phyloP scores from a whole-genome alignment of 2,888 invertebrate genomes.

The Maniola hyperantus region DNA sequence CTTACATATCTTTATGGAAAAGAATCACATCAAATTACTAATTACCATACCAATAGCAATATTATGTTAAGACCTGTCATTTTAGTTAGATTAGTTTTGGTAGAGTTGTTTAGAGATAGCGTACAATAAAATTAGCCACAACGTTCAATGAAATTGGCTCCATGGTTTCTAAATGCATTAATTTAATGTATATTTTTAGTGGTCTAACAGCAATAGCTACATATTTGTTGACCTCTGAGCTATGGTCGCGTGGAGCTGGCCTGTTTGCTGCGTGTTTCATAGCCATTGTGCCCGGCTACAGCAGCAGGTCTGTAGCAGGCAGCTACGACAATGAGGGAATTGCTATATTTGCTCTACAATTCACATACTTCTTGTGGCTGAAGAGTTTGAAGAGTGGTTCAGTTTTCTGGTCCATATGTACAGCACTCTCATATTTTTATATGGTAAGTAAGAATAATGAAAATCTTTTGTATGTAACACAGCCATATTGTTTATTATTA shows the following conservation, averaged over 20 bases:
- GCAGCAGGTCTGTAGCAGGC: conserved; percentile 99
- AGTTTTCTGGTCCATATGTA: conserved; percentile 97
- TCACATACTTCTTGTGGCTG: conserved; percentile 99
- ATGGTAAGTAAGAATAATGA: conserved; percentile 88
- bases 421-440: conserved; percentile 98
- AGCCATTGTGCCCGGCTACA: conserved; percentile 99
- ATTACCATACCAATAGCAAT: too few relatives aligned
- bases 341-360: conserved; percentile 99
- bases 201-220: conserved; percentile 99
- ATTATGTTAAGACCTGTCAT: too few relatives aligned
- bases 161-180: too few relatives aligned
- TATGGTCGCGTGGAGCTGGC: conserved; percentile 98
- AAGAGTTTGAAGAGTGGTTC: conserved; percentile 99
- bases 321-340: conserved; percentile 99
- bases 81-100: too few relatives aligned
- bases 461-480: too few relatives aligned
- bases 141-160: too few relatives aligned
- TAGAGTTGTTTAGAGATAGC: too few relatives aligned
- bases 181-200: conserved; percentile 81
- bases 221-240: conserved; percentile 97
- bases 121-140: too few relatives aligned
- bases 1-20: too few relatives aligned
- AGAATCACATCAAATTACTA: too few relatives aligned
- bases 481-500: neutral
- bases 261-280: conserved; percentile 99